Base-by-base conservation (phyloP, 2,888 invertebrate genomes). In the Diarsia rubi region DNA sequence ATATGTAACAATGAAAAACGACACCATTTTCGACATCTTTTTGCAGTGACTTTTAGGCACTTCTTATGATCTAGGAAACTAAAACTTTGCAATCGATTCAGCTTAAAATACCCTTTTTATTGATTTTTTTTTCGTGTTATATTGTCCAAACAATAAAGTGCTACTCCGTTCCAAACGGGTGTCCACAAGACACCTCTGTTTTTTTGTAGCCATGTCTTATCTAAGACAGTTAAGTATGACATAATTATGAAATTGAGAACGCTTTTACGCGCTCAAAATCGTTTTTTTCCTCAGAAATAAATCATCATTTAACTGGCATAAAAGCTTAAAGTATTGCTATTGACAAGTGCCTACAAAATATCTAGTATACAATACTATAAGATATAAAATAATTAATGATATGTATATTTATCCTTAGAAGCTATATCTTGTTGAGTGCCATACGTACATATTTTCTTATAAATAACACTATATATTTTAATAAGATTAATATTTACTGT, bases 401-500 rank as follows among this genome's bases (percentile, higher is more conserved):
- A 68, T 71, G 12, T 76, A 62, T 59, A 69, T 70, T 75, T 64
- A 75, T 73, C 66, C 16, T 81, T 79, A 86, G 79, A 84, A 76
- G 79, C 81, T 86, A 78, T 85, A 79, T 75, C 62, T 82, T 85
- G n/a, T 78, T 77, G 78, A 88, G 88, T 88, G 88, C 88, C 88
- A 88, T 88, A 88, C 81, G 71, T 84, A 87, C 81, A 82, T 81
- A 82, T 78, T 83, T 79, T 77, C 60, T 72, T 83, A 73, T 73
- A 69, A 64, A 71, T 57, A 76, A 75, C 64, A 67, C 45, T 84
- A 73, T 82, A 84, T 83, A 83, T 86, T 76, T 80, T 83, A 74
- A 70, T 83, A 82, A 83, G 71, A 83, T 76, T 78, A 84, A 84
- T 78, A 74, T 75, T 82, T 65, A 77, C 79, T 88, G 82, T 86